phyloP scores from a whole-genome alignment of 2,888 invertebrate species.

The Cerceris rybyensis region DNA sequence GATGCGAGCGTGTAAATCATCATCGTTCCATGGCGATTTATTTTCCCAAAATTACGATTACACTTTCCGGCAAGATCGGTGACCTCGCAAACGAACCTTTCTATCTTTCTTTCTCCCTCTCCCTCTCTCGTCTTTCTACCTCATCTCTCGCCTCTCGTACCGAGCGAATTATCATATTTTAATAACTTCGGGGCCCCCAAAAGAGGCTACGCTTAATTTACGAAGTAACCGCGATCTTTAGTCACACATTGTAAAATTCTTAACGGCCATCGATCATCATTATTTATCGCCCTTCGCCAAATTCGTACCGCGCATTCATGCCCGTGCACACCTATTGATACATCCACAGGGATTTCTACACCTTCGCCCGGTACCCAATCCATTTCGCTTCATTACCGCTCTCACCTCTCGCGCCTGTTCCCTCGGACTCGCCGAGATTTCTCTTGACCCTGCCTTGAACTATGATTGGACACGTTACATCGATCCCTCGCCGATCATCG shows the following conservation, averaged over 20 bases:
- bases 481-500: slow-evolving; percentile 47
- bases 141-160: background rate
- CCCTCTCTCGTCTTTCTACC: background rate
- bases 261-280: slow-evolving; percentile 68
- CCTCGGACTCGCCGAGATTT: slow-evolving; percentile 43
- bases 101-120: too few species aligned
- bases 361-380: slow-evolving; percentile 52
- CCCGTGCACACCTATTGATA: slow-evolving; percentile 7
- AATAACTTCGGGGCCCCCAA: slow-evolving; percentile 38
- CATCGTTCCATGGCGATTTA: slow-evolving; percentile 8
- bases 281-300: slow-evolving; percentile 65
- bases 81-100: slow-evolving; percentile 1
- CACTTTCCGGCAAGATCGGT: slow-evolving; percentile 5
- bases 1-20: slow-evolving; percentile 4
- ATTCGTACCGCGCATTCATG: slow-evolving; percentile 43
- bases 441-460: slow-evolving; percentile 67
- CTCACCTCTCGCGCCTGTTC: slow-evolving; percentile 37
- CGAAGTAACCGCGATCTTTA: slow-evolving; percentile 47
- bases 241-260: slow-evolving; percentile 56
- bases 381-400: slow-evolving; percentile 67
- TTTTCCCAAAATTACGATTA: slow-evolving; percentile 19
- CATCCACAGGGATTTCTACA: slow-evolving; percentile 25
- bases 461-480: slow-evolving; percentile 64
- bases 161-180: slow-evolving; percentile 61
- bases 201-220: slow-evolving; percentile 43